Conservation (phyloP, 2,888 invertebrate species). For the Dione juno region DNA sequence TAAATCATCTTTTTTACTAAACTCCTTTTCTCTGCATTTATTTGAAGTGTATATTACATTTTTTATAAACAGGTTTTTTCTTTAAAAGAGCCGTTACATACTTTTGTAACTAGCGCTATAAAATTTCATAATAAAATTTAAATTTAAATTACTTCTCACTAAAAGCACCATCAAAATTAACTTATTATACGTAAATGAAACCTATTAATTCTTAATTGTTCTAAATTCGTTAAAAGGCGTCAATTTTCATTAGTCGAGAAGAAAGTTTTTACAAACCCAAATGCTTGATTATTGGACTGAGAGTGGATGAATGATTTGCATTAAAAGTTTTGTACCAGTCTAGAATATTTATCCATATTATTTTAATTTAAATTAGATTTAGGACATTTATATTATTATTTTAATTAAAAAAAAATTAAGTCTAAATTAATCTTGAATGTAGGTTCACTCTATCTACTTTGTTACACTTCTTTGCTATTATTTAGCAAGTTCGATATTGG, state of each 20-base stretch:
- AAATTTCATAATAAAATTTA: not conserved
- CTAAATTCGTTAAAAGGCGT: constrained; percentile 36
- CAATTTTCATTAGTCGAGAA: constrained; percentile 34
- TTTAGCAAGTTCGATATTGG: no score
- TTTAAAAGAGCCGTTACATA: no score
- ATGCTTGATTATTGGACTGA: constrained; percentile 6
- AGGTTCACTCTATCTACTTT: no score
- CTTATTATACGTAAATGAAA: constrained; percentile 27
- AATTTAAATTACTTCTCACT: not conserved
- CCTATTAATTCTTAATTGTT: constrained; percentile 39
- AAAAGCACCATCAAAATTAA: not conserved
- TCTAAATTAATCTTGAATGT: no score
- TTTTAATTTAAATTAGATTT: not conserved
- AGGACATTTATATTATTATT: no score
- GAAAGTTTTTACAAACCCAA: constrained; percentile 33
- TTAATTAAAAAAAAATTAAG: no score
- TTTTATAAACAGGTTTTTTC: no score
- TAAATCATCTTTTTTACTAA: no score
- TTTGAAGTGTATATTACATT: no score
- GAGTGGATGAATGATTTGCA: constrained; percentile 4
- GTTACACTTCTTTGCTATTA: no score
- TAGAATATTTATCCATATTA: not conserved
- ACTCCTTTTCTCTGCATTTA: no score
- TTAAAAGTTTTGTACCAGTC: constrained; percentile 5
- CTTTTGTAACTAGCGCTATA: not conserved